Percentiles rank a stretch among this genome's conserved stretches.
These are phyloP conservation scores for Amphiprion ocellaris DNA, from an alignment of 2,113 vertebrate species.

Conservation along the genomic window DNA sequence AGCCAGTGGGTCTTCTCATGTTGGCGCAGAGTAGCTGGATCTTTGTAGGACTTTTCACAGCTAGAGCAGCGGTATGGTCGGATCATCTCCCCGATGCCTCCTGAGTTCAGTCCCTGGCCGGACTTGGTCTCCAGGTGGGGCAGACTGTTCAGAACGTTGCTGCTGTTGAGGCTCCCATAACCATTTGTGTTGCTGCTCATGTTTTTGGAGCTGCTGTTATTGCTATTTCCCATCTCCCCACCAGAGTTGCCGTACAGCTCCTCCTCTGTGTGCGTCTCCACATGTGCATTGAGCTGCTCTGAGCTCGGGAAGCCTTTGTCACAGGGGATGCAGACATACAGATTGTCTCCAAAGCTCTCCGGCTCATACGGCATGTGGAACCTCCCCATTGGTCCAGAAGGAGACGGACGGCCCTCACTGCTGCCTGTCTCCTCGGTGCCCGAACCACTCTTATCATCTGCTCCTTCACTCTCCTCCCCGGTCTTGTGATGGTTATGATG, in stretches of 20 bases:
- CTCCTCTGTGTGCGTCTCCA: slow-evolving; percentile 97
- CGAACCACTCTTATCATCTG: slow-evolving; percentile 91
- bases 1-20: slow-evolving; percentile 99
- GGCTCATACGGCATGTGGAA: slow-evolving; percentile 96
- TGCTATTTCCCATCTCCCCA: slow-evolving; percentile 83
- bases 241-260: slow-evolving; percentile 89
- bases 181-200: slow-evolving; percentile 75
- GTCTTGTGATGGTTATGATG: slow-evolving; percentile 82
- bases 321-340: slow-evolving; percentile 98
- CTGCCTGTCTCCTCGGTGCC: slow-evolving; percentile 97
- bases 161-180: slow-evolving; percentile 70
- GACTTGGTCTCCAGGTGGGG: slow-evolving; percentile 89
- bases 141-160: slow-evolving; percentile 66
- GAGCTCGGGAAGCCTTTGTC: slow-evolving; percentile 99
- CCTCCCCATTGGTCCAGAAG: slow-evolving; percentile 88
- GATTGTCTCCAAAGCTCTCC: slow-evolving; percentile 96
- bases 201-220: slow-evolving; percentile 72
- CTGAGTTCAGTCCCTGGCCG: slow-evolving; percentile 80
- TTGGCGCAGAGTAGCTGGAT: slow-evolving; percentile 96
- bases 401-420: slow-evolving; percentile 93
- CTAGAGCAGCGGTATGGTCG: slow-evolving; percentile 95
- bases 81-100: slow-evolving; percentile 89
- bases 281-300: slow-evolving; percentile 98
- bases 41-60: slow-evolving; percentile 99
- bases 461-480: slow-evolving; percentile 84